Base-by-base conservation (phyloP, 2,113 vertebrate species). In the Spermophilus dauricus region DNA sequence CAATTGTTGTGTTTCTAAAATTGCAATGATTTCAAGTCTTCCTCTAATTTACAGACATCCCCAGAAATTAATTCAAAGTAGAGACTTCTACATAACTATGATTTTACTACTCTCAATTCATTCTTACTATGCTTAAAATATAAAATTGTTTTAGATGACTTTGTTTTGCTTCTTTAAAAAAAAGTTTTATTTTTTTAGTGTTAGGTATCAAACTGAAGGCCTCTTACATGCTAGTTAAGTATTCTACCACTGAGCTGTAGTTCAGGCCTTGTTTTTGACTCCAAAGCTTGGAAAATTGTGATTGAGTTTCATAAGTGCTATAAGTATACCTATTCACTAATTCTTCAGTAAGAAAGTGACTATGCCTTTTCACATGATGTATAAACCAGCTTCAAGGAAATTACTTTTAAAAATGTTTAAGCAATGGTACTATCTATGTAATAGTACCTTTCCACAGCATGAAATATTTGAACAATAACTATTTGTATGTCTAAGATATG, bases 341-440 rank as follows among this genome's bases (percentile, higher is more conserved):
- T 82, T 97, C 67, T 86, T 80, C 69, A 17, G 70, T n/a, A 77
- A 58, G 28, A 8, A 72, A 93, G 16, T 48, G 14, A 80, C 75
- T 48, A 17, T 91, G 24, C 34, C 56, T 93, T 90, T 76, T 87
- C 37, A 37, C 12, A 88, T 84, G 34, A 67, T 61, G 86, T 37
- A 82, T 81, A 85, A 93, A 80, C 28, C 75, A 94, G 16, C 13
- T 91, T 93, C 70, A 94, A 89, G 24, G 93, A 87, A 94, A 89
- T 51, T n/a, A 69, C 26, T 93, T 95, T 96, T 51, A 75, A 95
- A 86, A 96, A 86, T 90, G 22, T 94, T 70, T 95, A 18, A 94
- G 26, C 8, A 96, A 92, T 63, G 24, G 5, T 51, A 95, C 26
- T 53, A 84, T 89, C 63, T 67, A 58, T 61, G 2, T 73, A 90